Evolutionary conservation across 1,140 invertebrate genomes (phyloP).

Genomic region (Sitophilus oryzae): DNA sequence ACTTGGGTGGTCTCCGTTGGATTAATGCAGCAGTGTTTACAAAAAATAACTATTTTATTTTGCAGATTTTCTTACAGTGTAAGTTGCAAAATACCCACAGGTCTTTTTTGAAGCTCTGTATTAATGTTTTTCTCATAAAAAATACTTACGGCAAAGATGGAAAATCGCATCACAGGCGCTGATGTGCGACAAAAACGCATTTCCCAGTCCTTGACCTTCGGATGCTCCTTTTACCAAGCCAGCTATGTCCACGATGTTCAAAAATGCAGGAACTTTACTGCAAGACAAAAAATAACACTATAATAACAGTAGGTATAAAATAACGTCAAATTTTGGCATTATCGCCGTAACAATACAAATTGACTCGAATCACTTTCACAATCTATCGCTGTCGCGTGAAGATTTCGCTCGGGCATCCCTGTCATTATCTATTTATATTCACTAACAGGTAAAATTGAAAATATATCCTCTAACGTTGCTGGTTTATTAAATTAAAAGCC

Average conservation of each 20-base stretch:
- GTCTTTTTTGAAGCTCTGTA: not conserved
- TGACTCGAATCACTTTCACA: too few relatives aligned
- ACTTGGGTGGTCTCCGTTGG: too few relatives aligned
- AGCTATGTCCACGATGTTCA: constrained; percentile 98
- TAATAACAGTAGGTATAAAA: not conserved
- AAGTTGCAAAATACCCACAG: too few relatives aligned
- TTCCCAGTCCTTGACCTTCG: constrained; percentile 96
- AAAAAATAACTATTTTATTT: too few relatives aligned
- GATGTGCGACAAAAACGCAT: constrained; percentile 97
- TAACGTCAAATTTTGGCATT: not conserved
- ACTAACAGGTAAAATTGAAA: too few relatives aligned
- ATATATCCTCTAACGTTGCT: too few relatives aligned
- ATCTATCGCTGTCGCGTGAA: too few relatives aligned
- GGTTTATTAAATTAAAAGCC: too few relatives aligned
- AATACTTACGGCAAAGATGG: constrained; percentile 87
- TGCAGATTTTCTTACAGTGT: too few relatives aligned
- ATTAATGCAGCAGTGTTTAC: not conserved
- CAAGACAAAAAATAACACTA: constrained; percentile 12
- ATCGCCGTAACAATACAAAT: too few relatives aligned
- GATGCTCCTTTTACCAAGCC: constrained; percentile 96
- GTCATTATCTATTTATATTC: too few relatives aligned
- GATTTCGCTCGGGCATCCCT: too few relatives aligned
- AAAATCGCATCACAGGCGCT: constrained; percentile 99
- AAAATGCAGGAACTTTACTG: constrained; percentile 94
- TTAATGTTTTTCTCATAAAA: not conserved